Evolutionary conservation across 2,797 vertebrate genomes (phyloP).

Genomic region (Ciconia nigra): DNA sequence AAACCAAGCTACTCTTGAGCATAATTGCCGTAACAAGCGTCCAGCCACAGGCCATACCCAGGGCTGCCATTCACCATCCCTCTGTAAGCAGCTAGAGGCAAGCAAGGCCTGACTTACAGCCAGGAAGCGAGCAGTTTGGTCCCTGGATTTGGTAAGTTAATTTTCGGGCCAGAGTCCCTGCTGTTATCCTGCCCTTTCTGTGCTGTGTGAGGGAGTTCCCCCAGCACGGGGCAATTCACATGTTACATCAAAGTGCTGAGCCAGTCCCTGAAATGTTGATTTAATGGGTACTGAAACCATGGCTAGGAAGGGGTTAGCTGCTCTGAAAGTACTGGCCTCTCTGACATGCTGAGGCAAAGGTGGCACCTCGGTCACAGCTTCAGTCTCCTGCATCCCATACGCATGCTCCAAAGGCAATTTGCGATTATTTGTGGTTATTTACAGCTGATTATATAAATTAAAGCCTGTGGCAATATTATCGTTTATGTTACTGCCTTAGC

Average conservation of each 20-base stretch:
- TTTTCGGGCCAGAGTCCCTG: neutral
- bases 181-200: neutral
- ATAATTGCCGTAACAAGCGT: neutral
- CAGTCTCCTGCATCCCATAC: accelerated
- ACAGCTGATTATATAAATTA: neutral
- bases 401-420: neutral
- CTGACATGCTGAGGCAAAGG: accelerated
- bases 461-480: neutral
- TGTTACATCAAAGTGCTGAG: neutral
- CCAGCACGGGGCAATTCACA: accelerated
- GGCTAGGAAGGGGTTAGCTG: neutral
- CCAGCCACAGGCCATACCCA: neutral
- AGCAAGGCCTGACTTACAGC: neutral
- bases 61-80: neutral
- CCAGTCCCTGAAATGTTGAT: neutral
- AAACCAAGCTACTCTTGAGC: neutral
- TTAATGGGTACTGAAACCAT: neutral
- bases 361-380: neutral
- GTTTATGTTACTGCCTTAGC: neutral
- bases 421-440: neutral
- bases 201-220: neutral
- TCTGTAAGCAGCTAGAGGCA: neutral
- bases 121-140: neutral
- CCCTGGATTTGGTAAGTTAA: neutral
- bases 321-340: neutral